A percentile compares a stretch with the other conserved stretches of the same genome.
These are phyloP conservation scores for Euzetes globulus DNA, from an alignment of 2,888 invertebrate genomes.

Conservation along the genomic window DNA sequence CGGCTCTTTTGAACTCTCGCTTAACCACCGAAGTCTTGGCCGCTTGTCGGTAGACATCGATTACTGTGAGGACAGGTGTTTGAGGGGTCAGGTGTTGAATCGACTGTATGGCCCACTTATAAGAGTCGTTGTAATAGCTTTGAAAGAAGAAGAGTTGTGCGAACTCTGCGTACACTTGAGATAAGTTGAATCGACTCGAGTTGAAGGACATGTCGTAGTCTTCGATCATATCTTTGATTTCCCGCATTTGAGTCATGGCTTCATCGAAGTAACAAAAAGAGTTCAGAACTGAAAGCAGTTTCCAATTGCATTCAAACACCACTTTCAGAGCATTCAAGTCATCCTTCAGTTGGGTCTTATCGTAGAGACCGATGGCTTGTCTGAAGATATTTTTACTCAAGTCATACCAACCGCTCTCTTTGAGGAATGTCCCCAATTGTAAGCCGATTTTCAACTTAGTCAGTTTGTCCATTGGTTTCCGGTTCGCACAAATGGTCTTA, in stretches of 20 bases:
- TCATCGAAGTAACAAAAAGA: conserved; percentile 12
- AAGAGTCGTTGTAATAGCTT: conserved; percentile 71
- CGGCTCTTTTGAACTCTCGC: conserved; percentile 71
- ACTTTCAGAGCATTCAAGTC: neutral
- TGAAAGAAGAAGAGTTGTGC: conserved; percentile 72
- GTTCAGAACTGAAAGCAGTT: conserved; percentile 1
- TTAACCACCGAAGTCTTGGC: conserved; percentile 84
- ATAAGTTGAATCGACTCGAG: conserved; percentile 44
- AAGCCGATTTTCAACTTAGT: neutral
- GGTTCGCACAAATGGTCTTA: neutral
- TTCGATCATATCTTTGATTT: neutral
- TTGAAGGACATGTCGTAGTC: neutral
- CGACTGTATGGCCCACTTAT: conserved; percentile 69
- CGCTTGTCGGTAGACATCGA: conserved; percentile 76
- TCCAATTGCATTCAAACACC: conserved; percentile 8
- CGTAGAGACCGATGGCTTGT: neutral
- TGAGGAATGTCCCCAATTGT: neutral
- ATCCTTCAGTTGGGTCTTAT: neutral
- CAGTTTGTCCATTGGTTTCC: neutral
- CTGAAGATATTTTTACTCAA: neutral
- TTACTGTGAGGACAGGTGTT: conserved; percentile 48
- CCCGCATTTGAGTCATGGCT: neutral
- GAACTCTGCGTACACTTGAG: conserved; percentile 72
- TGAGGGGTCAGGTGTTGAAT: conserved; percentile 55
- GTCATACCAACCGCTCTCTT: conserved; percentile 18